phyloP scores from a whole-genome alignment of 2,797 vertebrate genomes.

The Gallinago stenura region DNA sequence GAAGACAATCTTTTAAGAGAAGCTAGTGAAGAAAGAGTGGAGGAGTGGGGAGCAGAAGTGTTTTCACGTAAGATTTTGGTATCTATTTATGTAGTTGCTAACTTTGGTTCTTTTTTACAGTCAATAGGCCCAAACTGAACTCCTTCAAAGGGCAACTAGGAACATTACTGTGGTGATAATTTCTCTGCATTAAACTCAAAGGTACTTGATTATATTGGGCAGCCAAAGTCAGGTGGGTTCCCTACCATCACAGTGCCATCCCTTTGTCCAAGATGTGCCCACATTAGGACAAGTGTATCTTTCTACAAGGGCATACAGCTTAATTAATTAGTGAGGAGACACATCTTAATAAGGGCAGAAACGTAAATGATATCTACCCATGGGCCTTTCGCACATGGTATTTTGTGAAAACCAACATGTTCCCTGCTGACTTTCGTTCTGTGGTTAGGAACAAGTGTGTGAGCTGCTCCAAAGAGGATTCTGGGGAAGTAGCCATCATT shows the following conservation, averaged over 20 bases:
- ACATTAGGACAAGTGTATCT: not conserved
- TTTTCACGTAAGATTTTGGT: not conserved
- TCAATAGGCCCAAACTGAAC: not conserved
- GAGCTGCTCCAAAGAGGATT: conserved; percentile 31
- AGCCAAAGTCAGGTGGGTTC: not conserved
- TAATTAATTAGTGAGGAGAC: not conserved
- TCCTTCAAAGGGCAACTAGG: not conserved
- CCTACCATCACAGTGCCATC: not conserved
- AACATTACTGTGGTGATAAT: not conserved
- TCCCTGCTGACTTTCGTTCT: conserved; percentile 40
- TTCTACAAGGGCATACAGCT: not conserved
- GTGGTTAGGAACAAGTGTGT: conserved; percentile 49
- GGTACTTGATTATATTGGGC: not conserved
- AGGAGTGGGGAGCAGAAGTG: not conserved
- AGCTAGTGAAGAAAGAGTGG: not conserved
- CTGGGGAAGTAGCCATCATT: conserved; percentile 46
- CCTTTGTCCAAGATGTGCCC: not conserved
- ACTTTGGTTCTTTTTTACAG: not conserved
- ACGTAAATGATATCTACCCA: not conserved
- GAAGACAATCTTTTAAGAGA: not conserved
- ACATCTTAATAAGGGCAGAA: not conserved
- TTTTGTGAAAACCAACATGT: conserved; percentile 27
- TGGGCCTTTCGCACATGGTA: not conserved
- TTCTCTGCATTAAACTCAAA: not conserved
- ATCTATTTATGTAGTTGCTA: not conserved